Evolutionary conservation across 2,888 invertebrate genomes (phyloP).

Genomic region (Pristionchus japonicus): DNA sequence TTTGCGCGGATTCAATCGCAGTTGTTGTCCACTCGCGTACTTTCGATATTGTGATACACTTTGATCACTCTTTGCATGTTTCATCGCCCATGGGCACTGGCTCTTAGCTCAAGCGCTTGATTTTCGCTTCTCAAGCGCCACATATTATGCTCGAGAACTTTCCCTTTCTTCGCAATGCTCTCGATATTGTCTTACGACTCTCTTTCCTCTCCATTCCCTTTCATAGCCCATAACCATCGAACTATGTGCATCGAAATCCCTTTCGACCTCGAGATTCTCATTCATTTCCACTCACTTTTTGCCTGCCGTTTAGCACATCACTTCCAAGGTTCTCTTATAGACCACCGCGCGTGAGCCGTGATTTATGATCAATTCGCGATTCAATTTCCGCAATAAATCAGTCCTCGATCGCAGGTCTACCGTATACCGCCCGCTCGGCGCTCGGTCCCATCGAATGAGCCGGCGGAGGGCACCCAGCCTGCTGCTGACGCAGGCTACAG

Average conservation of each 20-base stretch:
- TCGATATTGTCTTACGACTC: slow-evolving; percentile 40
- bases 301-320: slow-evolving; percentile 5
- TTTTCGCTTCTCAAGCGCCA: background rate
- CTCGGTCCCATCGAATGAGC: background rate
- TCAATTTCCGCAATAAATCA: background rate
- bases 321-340: background rate
- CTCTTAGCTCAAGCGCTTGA: background rate
- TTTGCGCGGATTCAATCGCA: background rate
- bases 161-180: slow-evolving; percentile 19
- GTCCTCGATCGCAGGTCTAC: background rate
- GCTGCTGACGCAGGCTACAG: background rate
- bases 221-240: slow-evolving; percentile 29
- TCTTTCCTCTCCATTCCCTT: slow-evolving; percentile 19
- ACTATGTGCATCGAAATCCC: background rate
- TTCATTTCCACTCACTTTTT: slow-evolving; percentile 18
- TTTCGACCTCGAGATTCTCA: slow-evolving; percentile 35
- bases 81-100: background rate
- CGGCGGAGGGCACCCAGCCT: slow-evolving; percentile 30
- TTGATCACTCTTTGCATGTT: background rate
- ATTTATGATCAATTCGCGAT: background rate
- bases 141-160: slow-evolving; percentile 17
- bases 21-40: background rate
- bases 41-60: background rate
- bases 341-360: background rate
- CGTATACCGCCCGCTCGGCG: slow-evolving; percentile 1